Conservation (phyloP, 1,140 invertebrate genomes). For the Orchesella cincta region DNA sequence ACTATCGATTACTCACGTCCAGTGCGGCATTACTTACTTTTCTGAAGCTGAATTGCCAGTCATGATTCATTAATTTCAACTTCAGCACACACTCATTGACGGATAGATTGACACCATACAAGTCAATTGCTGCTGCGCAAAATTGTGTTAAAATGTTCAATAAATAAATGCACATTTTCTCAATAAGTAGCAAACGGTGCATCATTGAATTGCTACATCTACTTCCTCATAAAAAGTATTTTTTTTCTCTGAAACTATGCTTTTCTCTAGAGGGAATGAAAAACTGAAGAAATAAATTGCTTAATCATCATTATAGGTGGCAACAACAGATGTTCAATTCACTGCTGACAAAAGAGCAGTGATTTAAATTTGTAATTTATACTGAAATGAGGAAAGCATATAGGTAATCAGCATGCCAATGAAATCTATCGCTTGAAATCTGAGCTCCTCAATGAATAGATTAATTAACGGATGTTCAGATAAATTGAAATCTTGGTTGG, state of each 20-base stretch:
- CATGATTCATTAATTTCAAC: too few species aligned
- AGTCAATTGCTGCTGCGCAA: too few species aligned
- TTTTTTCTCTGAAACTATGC: not conserved
- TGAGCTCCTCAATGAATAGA: not conserved
- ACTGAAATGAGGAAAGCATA: not conserved
- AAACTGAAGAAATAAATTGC: not conserved
- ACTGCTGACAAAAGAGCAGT: not conserved
- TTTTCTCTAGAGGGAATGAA: not conserved
- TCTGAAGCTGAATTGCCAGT: too few species aligned
- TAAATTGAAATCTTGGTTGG: constrained; percentile 5
- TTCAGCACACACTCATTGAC: too few species aligned
- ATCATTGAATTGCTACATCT: too few species aligned
- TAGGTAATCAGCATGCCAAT: not conserved
- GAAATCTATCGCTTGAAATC: not conserved
- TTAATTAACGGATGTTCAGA: constrained; percentile 10
- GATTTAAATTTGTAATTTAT: not conserved
- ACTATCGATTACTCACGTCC: too few species aligned
- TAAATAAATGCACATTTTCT: too few species aligned
- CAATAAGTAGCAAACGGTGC: too few species aligned
- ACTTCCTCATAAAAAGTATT: not conserved
- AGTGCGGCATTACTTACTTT: too few species aligned
- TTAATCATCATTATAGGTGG: not conserved
- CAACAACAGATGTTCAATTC: not conserved
- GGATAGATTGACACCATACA: too few species aligned
- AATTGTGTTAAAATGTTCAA: too few species aligned